Percentiles rank a stretch among this genome's conserved stretches.
phyloP scores from a whole-genome alignment of 1,140 invertebrate genomes.

The Drosophila simulans region DNA sequence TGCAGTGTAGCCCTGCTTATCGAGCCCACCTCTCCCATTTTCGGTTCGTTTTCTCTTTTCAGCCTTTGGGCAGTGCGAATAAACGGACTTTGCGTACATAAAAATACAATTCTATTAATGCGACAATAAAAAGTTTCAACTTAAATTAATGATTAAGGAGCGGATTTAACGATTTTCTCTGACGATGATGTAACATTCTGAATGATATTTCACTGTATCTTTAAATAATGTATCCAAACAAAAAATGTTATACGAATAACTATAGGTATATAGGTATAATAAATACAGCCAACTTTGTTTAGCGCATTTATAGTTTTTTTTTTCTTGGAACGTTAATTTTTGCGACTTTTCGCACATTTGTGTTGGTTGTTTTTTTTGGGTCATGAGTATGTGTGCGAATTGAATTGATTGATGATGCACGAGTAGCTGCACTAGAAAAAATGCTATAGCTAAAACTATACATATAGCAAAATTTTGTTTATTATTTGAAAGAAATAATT shows the following conservation, averaged over 20 bases:
- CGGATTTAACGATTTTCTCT: not conserved
- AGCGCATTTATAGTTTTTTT: slow-evolving; percentile 17
- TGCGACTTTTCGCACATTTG: slow-evolving; percentile 56
- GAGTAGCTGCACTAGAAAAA: not conserved
- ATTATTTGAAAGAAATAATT: not conserved
- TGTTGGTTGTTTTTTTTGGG: slow-evolving; percentile 35
- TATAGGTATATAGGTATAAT: too few species aligned
- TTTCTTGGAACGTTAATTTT: slow-evolving; percentile 49
- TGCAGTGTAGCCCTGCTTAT: slow-evolving; percentile 17
- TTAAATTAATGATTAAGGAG: slow-evolving; percentile 10
- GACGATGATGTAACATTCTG: slow-evolving; percentile 22
- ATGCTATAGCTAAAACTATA: too few species aligned
- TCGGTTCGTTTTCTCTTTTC: slow-evolving; percentile 10
- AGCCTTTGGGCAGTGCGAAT: slow-evolving; percentile 31
- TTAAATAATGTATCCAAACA: too few species aligned
- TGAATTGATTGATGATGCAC: slow-evolving; percentile 34
- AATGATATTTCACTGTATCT: too few species aligned
- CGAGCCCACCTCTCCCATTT: slow-evolving; percentile 13
- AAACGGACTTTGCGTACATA: slow-evolving; percentile 20
- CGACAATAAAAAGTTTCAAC: slow-evolving; percentile 61
- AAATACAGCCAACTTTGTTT: not conserved
- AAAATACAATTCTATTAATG: slow-evolving; percentile 56
- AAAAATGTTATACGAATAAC: too few species aligned
- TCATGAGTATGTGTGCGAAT: slow-evolving; percentile 54
- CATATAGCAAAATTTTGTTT: too few species aligned